Percentiles rank a stretch among this genome's conserved stretches.
These are phyloP conservation scores for Andrena hattorfiana DNA, from an alignment of 2,888 invertebrate genomes.

Conservation along the genomic window DNA sequence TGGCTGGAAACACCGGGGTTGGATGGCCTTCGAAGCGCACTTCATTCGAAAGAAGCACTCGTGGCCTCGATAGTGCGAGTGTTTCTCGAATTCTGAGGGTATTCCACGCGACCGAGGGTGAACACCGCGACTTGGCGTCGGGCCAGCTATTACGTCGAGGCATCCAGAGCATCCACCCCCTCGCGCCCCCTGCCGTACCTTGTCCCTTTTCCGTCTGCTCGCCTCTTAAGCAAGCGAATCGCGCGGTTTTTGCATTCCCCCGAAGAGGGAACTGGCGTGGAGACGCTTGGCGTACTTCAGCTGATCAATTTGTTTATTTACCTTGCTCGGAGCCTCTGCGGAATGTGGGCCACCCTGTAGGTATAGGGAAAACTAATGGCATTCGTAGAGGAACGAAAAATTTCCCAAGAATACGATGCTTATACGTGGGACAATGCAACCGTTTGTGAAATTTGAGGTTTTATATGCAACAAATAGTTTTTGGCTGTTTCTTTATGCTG, in stretches of 20 bases:
- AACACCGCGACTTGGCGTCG: slow-evolving; percentile 64
- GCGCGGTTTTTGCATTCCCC: slow-evolving; percentile 62
- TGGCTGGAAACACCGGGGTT: slow-evolving; percentile 16
- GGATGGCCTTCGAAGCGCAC: slow-evolving; percentile 41
- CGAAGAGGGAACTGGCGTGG: slow-evolving; percentile 31
- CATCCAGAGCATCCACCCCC: slow-evolving; percentile 59
- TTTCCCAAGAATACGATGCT: no score
- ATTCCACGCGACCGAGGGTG: slow-evolving; percentile 63
- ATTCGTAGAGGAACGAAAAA: no score
- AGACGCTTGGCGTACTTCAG: slow-evolving; percentile 31
- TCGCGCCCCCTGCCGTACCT: slow-evolving; percentile 11
- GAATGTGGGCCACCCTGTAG: neutral
- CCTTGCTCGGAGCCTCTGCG: neutral
- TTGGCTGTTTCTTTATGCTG: no score
- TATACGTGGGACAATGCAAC: no score
- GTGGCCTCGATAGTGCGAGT: slow-evolving; percentile 45
- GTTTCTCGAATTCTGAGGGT: slow-evolving; percentile 69
- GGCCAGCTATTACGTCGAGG: slow-evolving; percentile 70
- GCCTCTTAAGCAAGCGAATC: slow-evolving; percentile 45
- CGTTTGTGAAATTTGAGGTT: no score
- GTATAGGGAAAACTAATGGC: neutral
- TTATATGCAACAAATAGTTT: no score
- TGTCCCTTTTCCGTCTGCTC: slow-evolving; percentile 15
- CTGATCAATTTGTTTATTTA: slow-evolving; percentile 15
- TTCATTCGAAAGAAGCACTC: slow-evolving; percentile 49